A percentile compares a stretch with the other conserved stretches of the same genome.
phyloP scores from a whole-genome alignment of 2,113 vertebrate genomes.

The Reinhardtius hippoglossoides region DNA sequence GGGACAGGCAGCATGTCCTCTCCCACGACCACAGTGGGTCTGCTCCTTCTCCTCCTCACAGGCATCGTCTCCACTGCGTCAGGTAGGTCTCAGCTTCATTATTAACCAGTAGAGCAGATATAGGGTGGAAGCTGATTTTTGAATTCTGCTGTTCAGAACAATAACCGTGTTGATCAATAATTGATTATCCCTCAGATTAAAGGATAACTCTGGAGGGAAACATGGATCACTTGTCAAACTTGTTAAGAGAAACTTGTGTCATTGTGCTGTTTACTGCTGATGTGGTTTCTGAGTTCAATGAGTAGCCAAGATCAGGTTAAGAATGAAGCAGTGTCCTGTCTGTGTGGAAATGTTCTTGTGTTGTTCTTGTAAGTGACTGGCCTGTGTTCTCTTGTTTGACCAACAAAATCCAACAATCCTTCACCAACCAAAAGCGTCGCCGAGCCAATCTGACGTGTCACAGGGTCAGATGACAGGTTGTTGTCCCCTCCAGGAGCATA shows the following conservation, averaged over 20 bases:
- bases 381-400: background rate
- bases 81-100: conserved; percentile 47
- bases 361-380: background rate
- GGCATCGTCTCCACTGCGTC: conserved; percentile 11
- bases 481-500: background rate
- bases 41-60: conserved; percentile 5
- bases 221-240: no score
- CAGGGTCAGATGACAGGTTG: conserved; percentile 1
- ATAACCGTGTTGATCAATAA: background rate
- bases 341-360: background rate
- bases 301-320: background rate
- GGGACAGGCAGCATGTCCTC: conserved; percentile 43
- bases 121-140: background rate
- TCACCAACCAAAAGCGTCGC: background rate
- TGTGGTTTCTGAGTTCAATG: no score
- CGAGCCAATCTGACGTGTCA: conserved; percentile 7
- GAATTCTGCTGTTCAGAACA: background rate
- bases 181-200: background rate
- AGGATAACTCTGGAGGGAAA: no score
- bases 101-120: background rate
- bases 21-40: background rate
- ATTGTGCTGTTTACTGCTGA: no score
- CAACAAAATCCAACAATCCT: background rate
- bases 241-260: no score
- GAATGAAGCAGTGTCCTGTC: background rate